Percentiles rank a stretch among this genome's conserved stretches.
Conservation (phyloP, 2,113 vertebrate genomes). For the Gobiocypris rarus region DNA sequence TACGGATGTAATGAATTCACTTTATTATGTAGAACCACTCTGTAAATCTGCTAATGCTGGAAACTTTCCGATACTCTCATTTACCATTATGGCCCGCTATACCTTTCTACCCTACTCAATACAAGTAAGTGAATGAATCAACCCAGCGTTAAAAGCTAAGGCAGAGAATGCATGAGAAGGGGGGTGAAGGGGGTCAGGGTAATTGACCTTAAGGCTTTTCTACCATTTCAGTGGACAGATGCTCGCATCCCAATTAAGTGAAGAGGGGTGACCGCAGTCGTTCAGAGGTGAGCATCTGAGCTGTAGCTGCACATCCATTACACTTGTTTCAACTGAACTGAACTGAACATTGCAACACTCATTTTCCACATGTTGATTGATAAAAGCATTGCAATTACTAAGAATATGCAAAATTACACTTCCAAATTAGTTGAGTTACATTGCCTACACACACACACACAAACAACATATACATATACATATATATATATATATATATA, state of each 20-base stretch:
- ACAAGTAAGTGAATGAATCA: conserved; percentile 38
- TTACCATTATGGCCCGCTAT: neutral
- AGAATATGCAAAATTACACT: neutral
- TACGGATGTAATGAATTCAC: conserved; percentile 55
- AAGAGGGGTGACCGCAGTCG: conserved; percentile 36
- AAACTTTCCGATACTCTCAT: conserved; percentile 34
- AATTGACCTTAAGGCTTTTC: conserved; percentile 30
- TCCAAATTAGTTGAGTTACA: no score
- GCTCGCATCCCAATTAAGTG: conserved; percentile 58
- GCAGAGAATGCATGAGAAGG: conserved; percentile 36
- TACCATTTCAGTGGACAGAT: conserved; percentile 53
- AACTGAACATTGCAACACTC: neutral
- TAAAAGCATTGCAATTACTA: conserved; percentile 19
- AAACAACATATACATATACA: no score
- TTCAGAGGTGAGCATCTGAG: conserved; percentile 50
- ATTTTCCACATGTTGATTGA: neutral
- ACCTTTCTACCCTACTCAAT: conserved; percentile 4
- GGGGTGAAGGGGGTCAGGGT: conserved; percentile 3
- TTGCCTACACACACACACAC: no score
- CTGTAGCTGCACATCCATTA: neutral
- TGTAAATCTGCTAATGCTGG: conserved; percentile 37
- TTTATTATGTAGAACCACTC: conserved; percentile 46
- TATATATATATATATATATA: no score
- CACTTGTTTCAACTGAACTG: neutral
- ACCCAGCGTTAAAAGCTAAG: conserved; percentile 31